Evolutionary conservation across 2,888 invertebrate species (phyloP), one percentile per base, ranked within the genome.

Genomic region (Eilema depressum): DNA sequence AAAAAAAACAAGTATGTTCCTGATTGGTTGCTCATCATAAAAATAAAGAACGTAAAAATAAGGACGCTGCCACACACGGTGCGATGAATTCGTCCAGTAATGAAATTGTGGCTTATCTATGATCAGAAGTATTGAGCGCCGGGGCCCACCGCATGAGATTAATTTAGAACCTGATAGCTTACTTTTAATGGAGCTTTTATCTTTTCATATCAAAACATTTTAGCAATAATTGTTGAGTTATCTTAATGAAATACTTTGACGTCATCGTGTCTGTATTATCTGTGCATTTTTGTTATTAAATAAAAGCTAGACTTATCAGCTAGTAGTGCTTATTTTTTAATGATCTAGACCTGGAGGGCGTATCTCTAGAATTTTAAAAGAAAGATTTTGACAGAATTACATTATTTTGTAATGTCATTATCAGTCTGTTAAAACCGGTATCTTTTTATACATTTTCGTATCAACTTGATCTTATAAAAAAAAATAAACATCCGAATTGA

Each of bases 61-160:
- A 60, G 17, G 37, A n/a, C 17, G n/a, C 17, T 57, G 20, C 23
- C 41, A 63, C 63, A 68, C 41, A 53, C 69, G 60, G 28, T 20
- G 41, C 66, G 72, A 67, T 71, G 63, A 69, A 68, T 69, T 65
- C 66, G 26, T 41, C 66, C 30, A 60, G 62, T 73, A 77, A 74
- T 76, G 74, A 70, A 71, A 59, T 63, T 57, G 67, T 66, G 69
- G 77, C 69, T 79, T 68, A 77, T 73, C 75, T 69, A 41, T 68
- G 71, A 77, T 75, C 75, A 71, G 73, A 70, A 68, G 66, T 70
- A 77, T 71, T 71, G 72, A 63, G 67, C 65, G 28, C 11, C 17
- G 59, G 14, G 17, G 37, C 69, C 60, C 69, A 63, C 56, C 57
- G 66, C 60, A 47, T 60, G 53, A 65, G 63, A 74, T 74, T 74